These are phyloP conservation scores for Asteroscopus sphinx DNA, from an alignment of 2,888 invertebrate genomes.

Conservation along the genomic window DNA sequence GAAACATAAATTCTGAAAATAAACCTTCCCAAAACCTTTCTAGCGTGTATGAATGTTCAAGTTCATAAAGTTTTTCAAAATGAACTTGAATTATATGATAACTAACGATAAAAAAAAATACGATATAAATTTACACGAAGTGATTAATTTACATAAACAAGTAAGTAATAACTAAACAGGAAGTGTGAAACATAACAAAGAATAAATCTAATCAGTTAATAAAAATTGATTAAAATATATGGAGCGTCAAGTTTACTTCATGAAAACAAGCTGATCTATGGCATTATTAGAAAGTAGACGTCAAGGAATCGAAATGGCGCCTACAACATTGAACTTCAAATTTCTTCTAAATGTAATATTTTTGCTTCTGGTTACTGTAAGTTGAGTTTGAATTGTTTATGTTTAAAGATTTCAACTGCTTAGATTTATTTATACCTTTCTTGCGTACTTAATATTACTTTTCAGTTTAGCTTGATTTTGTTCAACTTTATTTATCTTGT, in stretches of 20 bases:
- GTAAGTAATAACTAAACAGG: slow-evolving; percentile 21
- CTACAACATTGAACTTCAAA: slow-evolving; percentile 25
- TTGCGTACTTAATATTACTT: too few species aligned
- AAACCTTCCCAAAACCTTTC: neutral
- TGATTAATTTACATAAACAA: slow-evolving; percentile 19
- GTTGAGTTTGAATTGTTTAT: slow-evolving; percentile 14
- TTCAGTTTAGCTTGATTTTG: too few species aligned
- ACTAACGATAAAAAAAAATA: too few species aligned
- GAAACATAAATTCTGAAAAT: too few species aligned
- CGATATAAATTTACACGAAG: neutral
- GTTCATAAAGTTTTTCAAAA: neutral
- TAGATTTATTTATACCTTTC: too few species aligned
- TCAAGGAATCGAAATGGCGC: slow-evolving; percentile 38
- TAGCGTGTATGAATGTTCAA: neutral
- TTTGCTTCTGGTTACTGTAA: slow-evolving; percentile 42
- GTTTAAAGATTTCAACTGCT: too few species aligned
- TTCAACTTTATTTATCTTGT: too few species aligned
- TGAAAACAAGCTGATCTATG: slow-evolving; percentile 3
- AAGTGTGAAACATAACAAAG: slow-evolving; percentile 41
- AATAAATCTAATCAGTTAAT: slow-evolving; percentile 24
- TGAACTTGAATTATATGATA: slow-evolving; percentile 3
- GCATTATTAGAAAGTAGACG: slow-evolving; percentile 34
- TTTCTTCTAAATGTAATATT: slow-evolving; percentile 29
- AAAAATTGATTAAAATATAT: slow-evolving; percentile 40
- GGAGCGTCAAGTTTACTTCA: slow-evolving; percentile 36